A percentile compares a stretch with the other conserved stretches of the same genome.
phyloP scores from a whole-genome alignment of 2,113 vertebrate species.

The Brachirus orientalis region DNA sequence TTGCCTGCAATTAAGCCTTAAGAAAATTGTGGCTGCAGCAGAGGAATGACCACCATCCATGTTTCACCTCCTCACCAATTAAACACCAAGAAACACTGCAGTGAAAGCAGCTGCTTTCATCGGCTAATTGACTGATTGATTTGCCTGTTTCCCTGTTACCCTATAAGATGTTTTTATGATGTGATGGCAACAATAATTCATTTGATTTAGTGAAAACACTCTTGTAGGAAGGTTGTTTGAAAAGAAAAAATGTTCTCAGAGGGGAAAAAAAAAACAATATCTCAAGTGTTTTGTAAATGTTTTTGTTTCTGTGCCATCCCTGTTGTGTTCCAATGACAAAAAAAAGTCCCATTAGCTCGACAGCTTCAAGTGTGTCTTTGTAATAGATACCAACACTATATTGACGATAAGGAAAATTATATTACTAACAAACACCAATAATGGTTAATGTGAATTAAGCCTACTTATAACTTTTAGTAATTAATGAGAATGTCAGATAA shows the following conservation, averaged over 20 bases:
- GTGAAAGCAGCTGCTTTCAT: conserved; percentile 54
- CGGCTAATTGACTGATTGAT: conserved; percentile 62
- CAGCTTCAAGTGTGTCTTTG: no score
- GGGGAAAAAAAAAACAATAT: conserved; percentile 6
- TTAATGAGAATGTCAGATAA: no score
- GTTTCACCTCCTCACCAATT: conserved; percentile 43
- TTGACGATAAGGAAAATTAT: no score
- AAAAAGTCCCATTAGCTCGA: no score
- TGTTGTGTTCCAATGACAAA: background rate
- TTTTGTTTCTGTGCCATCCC: no score
- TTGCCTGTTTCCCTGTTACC: conserved; percentile 35
- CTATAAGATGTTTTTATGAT: conserved; percentile 42
- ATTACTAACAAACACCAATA: no score
- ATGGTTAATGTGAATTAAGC: no score
- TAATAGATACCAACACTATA: no score
- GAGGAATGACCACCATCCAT: conserved; percentile 36
- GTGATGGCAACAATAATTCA: conserved; percentile 7
- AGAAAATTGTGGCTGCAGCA: conserved; percentile 27
- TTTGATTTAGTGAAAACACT: conserved; percentile 45
- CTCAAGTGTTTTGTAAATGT: conserved; percentile 46
- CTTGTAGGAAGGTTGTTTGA: conserved; percentile 31
- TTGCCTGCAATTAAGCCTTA: background rate
- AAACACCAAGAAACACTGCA: conserved; percentile 10
- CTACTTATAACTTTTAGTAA: no score
- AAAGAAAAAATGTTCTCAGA: background rate